Evolutionary conservation across 2,888 invertebrate species (phyloP).

Genomic region (Platycnemis pennipes): DNA sequence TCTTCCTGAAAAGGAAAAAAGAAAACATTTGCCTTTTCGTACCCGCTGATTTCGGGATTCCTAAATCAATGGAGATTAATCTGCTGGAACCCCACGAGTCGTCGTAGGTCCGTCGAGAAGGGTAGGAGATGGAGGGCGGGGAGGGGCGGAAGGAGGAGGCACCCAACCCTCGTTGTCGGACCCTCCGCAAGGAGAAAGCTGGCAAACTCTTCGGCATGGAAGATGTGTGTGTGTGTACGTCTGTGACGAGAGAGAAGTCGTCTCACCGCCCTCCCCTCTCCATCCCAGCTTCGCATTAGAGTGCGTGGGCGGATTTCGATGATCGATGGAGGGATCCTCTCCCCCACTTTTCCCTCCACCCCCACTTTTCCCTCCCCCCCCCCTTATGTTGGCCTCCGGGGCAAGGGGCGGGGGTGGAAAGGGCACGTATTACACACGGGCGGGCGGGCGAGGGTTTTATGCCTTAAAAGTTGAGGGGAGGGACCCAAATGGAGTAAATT

Average conservation of each 20-base stretch:
- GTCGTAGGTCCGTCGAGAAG: not conserved
- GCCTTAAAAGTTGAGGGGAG: not conserved
- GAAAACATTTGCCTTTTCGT: not conserved
- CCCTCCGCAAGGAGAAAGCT: slow-evolving; percentile 40
- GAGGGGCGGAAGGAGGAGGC: slow-evolving; percentile 37
- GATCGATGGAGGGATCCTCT: not conserved
- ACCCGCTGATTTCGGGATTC: not conserved
- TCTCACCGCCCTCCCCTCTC: not conserved
- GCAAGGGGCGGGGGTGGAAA: not conserved
- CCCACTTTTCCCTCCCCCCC: no score
- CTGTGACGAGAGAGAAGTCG: not conserved
- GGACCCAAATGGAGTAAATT: no score
- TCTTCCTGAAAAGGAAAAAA: not conserved
- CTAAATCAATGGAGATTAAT: slow-evolving; percentile 1
- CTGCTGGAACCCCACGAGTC: not conserved
- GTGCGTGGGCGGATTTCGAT: not conserved
- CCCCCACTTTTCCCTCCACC: no score
- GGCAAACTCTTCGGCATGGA: not conserved
- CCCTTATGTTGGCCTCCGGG: not conserved
- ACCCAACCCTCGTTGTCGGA: not conserved
- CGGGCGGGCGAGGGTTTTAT: not conserved
- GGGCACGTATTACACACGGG: not conserved
- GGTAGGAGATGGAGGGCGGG: not conserved
- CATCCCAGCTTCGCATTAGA: not conserved
- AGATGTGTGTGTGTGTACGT: not conserved